Percentiles rank a stretch among this genome's conserved stretches.
Conservation (phyloP, 2,888 invertebrate species). For the Mystacides longicornis region DNA sequence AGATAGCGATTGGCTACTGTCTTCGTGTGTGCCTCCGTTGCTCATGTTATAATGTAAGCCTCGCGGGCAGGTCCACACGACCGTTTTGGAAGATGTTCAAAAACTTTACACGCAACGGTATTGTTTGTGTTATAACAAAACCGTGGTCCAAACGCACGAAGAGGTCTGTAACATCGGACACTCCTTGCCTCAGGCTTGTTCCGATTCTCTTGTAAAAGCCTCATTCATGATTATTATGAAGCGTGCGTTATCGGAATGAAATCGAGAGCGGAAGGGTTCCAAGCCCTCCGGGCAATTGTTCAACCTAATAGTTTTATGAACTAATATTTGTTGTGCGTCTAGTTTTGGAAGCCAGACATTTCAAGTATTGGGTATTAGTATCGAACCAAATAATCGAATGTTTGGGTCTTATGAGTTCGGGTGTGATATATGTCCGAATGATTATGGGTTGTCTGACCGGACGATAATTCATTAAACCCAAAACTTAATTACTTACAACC, state of each 20-base stretch:
- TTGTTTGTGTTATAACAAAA: slow-evolving; percentile 25
- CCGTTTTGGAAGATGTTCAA: slow-evolving; percentile 3
- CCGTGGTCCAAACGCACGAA: slow-evolving; percentile 10
- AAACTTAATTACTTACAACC: slow-evolving; percentile 25
- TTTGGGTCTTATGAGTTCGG: too few species aligned
- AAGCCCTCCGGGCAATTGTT: background rate
- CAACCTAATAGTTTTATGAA: too few species aligned
- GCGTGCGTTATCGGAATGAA: slow-evolving; percentile 19
- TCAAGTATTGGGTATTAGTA: too few species aligned
- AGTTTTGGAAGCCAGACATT: too few species aligned
- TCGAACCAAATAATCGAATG: too few species aligned
- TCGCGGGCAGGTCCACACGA: slow-evolving; percentile 18
- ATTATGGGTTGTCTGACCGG: slow-evolving; percentile 19
- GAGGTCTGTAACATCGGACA: slow-evolving; percentile 18
- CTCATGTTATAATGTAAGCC: slow-evolving; percentile 14
- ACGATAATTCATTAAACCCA: slow-evolving; percentile 24
- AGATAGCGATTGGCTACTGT: slow-evolving; percentile 21
- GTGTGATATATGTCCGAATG: slow-evolving; percentile 25
- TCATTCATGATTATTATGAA: slow-evolving; percentile 13
- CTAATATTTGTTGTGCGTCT: too few species aligned
- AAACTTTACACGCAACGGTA: slow-evolving; percentile 26
- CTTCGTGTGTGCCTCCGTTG: slow-evolving; percentile 16
- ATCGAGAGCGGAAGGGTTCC: slow-evolving; percentile 9
- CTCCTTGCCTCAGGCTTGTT: slow-evolving; percentile 17
- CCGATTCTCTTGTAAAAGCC: slow-evolving; percentile 10